Evolutionary conservation across 2,888 invertebrate species (phyloP), one percentile per base, ranked within the genome.

Genomic region (Panorpa germanica): DNA sequence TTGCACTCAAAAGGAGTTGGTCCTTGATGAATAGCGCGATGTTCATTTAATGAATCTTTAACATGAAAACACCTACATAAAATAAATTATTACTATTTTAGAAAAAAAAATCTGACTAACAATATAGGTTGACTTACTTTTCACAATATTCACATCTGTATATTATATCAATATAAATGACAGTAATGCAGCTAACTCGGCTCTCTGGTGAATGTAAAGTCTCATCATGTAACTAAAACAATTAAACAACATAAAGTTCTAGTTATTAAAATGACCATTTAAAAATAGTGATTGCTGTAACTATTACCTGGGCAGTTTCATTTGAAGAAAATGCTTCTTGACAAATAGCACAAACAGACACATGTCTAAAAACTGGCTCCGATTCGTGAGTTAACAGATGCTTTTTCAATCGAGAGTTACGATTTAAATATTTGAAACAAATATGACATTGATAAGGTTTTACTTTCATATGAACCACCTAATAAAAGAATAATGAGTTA

Each of bases 401-500:
- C 55, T 59, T 58, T 4, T 60, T 49, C 15, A 63, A 48, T 0
- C 63, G 54, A 1, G 62, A 62, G 4, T 59, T 51, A 0, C 63
- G 56, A 3, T 61, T 62, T 33, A 63, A 41, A 30, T 60, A 59
- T 44, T 61, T 61, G 37, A 59, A 44, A 38, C 63, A 64, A 25
- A 63, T 57, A 48, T 63, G 61, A 40, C 63, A 64, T 41, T 62
- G 61, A 48, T 57, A 63, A 8, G 63, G 63, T 35, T 63, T 63
- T 30, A 58, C 59, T 57, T 61, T 42, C 0, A 33, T 21, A 28
- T 21, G 6, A 13, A 28, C 20, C 21, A n/a, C 20, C 8, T 9
- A n/a, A 20, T 20, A 20, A 20, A 9, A n/a, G 8, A 9, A 59
- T 27, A 29, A 29, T 16, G n/a, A 5, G 23, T 3, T 22, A 29